Percentiles rank a stretch among this genome's conserved stretches.
Evolutionary conservation across 2,113 vertebrate genomes (phyloP).

Genomic region (Limanda limanda): DNA sequence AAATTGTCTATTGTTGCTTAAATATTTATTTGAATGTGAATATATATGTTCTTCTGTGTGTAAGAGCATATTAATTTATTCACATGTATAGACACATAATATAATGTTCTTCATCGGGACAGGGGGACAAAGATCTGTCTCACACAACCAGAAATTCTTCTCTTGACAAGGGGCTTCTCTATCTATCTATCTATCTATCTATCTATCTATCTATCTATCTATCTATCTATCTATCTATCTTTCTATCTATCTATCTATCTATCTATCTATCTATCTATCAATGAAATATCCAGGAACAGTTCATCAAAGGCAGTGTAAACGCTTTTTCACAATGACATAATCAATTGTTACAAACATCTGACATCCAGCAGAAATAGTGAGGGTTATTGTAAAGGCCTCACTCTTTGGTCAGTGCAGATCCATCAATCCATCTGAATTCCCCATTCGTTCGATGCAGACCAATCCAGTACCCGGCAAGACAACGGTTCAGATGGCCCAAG

Average conservation of each 20-base stretch:
- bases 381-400: constrained; percentile 1
- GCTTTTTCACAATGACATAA: no score
- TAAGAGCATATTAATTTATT: not conserved
- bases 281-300: no score
- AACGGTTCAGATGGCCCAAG: not conserved
- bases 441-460: not conserved
- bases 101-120: not conserved
- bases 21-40: no score
- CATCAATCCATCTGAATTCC: constrained; percentile 29
- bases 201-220: no score
- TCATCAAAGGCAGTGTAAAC: no score
- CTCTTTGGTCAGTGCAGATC: not conserved
- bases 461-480: not conserved
- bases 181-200: no score
- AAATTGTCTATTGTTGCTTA: no score
- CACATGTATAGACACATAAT: not conserved
- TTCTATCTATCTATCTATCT: no score
- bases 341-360: not conserved
- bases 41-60: not conserved
- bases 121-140: constrained; percentile 1
- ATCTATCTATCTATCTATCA: no score
- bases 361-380: not conserved
- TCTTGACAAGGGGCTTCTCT: not conserved
- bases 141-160: constrained; percentile 29
- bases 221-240: no score